Percentiles rank a stretch among this genome's conserved stretches.
These are phyloP conservation scores for Asobara japonica DNA, from an alignment of 1,140 invertebrate genomes.

Conservation along the genomic window DNA sequence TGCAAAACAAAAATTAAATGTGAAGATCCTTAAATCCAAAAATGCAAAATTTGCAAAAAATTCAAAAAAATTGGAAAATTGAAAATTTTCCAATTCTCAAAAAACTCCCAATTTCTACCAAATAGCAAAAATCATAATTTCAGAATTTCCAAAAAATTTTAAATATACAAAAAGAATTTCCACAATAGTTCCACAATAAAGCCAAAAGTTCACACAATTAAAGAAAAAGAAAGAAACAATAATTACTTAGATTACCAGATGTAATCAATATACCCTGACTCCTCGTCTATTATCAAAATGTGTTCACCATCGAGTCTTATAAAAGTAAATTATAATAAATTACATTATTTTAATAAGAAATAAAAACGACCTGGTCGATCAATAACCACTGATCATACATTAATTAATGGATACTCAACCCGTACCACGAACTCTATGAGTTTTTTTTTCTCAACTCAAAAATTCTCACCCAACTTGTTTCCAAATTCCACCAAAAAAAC, in stretches of 20 bases:
- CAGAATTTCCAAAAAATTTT: too few species aligned
- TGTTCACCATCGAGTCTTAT: background rate
- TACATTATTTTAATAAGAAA: background rate
- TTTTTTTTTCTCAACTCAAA: background rate
- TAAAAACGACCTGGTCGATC: slow-evolving; percentile 5
- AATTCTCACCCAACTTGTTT: background rate
- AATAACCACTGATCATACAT: background rate
- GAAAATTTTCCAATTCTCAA: too few species aligned
- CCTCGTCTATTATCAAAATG: background rate
- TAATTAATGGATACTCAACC: slow-evolving; percentile 8
- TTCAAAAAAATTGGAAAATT: too few species aligned
- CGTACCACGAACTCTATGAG: slow-evolving; percentile 14
- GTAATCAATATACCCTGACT: background rate
- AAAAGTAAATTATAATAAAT: background rate
- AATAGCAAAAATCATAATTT: too few species aligned
- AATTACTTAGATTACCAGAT: background rate
- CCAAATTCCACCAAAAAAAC: background rate
- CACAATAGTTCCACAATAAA: background rate
- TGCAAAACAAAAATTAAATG: too few species aligned
- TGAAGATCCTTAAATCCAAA: too few species aligned
- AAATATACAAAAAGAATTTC: too few species aligned
- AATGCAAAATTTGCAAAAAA: too few species aligned
- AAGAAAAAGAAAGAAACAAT: too few species aligned
- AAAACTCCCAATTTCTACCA: too few species aligned
- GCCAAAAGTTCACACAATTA: background rate